Base-by-base conservation (phyloP, 2,888 invertebrate species). In the Camptogramma bilineatum region DNA sequence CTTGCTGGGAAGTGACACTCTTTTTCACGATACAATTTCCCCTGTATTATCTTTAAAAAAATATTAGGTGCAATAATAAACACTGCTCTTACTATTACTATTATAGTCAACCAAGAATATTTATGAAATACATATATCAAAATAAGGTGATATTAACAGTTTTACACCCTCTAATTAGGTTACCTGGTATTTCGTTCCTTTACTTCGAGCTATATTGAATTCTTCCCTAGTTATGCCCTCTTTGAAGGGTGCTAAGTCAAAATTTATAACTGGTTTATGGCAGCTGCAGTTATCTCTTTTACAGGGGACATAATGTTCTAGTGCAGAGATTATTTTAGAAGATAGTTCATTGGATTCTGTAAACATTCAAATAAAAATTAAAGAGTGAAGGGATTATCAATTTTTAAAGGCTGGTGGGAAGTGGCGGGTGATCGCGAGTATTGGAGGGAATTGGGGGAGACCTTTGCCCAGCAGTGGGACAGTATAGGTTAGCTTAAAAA, bases 1-100 rank as follows among this genome's bases (percentile, higher is more conserved):
- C 99, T 94, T 13, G 97, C 95, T 42, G 98, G 98, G 86, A 99
- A 99, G 95, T 98, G 96, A 78, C 99, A 99, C 47, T 96, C 95
- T 59, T 94, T 94, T 69, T 98, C 96, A 53, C 99, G 94, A 82
- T 97, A 99, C 10, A 99, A 85, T 73, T 94, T 94, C 54, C 97
- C 95, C 76, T 96, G 87, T 66, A 97, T 95, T 69, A 99, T 96
- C 94, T 99, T 97, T 81, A 98, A 42, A 9, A 1, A 58, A 51
- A 8, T 17, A 34, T 10, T 39, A 13, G 28, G 28, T 3, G 34
- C 3, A 39, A 2, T 39, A 39, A 39, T 8, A 28, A 8, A 28
- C 28, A 28, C 4, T 28, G 28, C 7, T 28, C 7, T 28, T 21
- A 21, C 21, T 21, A n/a, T n/a, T n/a, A n/a, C n/a, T n/a, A n/a